A percentile compares a stretch with the other conserved stretches of the same genome.
These are phyloP conservation scores for Leucania comma DNA, from an alignment of 2,888 invertebrate species.

Conservation along the genomic window DNA sequence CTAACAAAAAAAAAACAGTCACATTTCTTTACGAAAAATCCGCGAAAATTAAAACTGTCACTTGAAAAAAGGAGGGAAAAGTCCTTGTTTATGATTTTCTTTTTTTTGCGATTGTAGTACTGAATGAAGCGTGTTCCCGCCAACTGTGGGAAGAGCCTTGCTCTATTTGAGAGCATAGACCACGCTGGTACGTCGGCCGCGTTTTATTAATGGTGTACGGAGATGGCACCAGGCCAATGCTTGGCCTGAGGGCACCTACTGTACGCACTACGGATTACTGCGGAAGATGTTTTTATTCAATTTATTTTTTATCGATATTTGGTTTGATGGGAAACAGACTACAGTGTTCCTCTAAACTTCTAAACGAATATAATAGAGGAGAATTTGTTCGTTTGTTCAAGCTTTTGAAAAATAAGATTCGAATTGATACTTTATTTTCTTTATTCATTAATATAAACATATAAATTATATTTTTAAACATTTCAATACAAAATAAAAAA, in stretches of 20 bases:
- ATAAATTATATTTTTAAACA: too few relatives aligned
- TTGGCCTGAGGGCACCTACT: conserved; percentile 53
- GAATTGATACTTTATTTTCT: too few relatives aligned
- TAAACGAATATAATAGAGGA: background rate
- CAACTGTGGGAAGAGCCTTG: conserved; percentile 72
- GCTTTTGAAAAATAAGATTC: too few relatives aligned
- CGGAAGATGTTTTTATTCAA: conserved; percentile 11
- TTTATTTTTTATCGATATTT: background rate
- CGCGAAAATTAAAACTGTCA: background rate
- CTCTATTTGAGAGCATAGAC: conserved; percentile 71
- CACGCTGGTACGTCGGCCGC: conserved; percentile 51
- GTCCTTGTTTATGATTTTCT: conserved; percentile 17
- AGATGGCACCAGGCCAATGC: conserved; percentile 69
- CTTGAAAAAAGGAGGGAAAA: background rate
- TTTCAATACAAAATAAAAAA: too few relatives aligned
- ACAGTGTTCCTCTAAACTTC: background rate
- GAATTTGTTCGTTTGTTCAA: background rate
- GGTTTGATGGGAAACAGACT: background rate
- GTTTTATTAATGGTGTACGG: conserved; percentile 69
- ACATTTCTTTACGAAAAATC: conserved; percentile 11
- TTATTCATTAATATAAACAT: too few relatives aligned
- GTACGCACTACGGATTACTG: conserved; percentile 52
- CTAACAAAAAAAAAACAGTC: background rate
- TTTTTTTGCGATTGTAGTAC: background rate
- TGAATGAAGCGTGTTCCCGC: conserved; percentile 49